These are phyloP conservation scores for Tanypteryx hageni DNA, from an alignment of 2,888 invertebrate species.

Conservation along the genomic window DNA sequence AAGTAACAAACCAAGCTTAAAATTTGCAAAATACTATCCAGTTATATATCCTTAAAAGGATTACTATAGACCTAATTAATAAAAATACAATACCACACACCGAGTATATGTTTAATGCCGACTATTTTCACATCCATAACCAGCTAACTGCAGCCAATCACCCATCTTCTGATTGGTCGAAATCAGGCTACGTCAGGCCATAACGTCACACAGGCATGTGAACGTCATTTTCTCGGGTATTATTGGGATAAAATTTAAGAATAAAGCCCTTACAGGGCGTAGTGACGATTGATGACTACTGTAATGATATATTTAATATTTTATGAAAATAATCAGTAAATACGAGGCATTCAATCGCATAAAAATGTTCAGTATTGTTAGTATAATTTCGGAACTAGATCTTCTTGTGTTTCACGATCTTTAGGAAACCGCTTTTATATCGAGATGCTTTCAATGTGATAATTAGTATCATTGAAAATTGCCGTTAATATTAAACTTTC, in stretches of 20 bases:
- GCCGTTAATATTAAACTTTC: too few relatives aligned
- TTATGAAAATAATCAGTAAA: too few relatives aligned
- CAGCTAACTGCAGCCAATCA: conserved; percentile 63
- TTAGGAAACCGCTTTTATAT: too few relatives aligned
- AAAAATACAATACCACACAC: conserved; percentile 28
- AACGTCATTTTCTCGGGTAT: conserved; percentile 54
- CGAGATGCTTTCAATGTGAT: too few relatives aligned
- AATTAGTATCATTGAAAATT: too few relatives aligned
- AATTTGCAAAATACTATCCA: neutral
- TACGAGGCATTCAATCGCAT: too few relatives aligned
- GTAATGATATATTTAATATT: too few relatives aligned
- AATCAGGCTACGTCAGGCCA: conserved; percentile 59
- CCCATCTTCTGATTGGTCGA: conserved; percentile 55
- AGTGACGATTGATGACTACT: too few relatives aligned
- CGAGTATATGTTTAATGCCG: conserved; percentile 48
- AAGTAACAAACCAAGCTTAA: neutral
- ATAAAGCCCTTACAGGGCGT: too few relatives aligned
- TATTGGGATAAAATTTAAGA: neutral
- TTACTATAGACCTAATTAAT: neutral
- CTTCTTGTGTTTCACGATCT: too few relatives aligned
- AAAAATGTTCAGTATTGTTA: too few relatives aligned
- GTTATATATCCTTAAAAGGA: neutral
- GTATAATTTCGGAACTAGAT: too few relatives aligned
- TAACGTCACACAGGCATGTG: conserved; percentile 58
- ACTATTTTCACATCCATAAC: conserved; percentile 56